phyloP scores from a whole-genome alignment of 2,113 vertebrate species.

The Synchiropus splendidus region DNA sequence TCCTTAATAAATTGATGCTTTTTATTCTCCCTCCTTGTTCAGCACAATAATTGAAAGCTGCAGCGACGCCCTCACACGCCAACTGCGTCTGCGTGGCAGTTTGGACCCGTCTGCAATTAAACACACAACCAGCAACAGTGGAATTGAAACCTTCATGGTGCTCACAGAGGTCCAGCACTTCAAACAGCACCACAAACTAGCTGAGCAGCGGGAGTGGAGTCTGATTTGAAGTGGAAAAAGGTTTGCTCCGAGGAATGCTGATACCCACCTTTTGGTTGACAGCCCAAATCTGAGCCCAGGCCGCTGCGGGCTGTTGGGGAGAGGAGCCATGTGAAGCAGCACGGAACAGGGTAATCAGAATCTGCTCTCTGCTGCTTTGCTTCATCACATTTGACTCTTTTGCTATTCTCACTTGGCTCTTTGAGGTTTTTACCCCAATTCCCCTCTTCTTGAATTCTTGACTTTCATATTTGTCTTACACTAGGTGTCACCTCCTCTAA shows the following conservation, averaged over 20 bases:
- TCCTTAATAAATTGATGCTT: too few species aligned
- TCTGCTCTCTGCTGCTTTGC: constrained; percentile 7
- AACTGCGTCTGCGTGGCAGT: constrained; percentile 1
- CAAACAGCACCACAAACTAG: constrained; percentile 33
- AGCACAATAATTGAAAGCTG: too few species aligned
- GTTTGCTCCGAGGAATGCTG: constrained; percentile 42
- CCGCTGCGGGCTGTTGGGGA: constrained; percentile 38
- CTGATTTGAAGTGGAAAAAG: constrained; percentile 12
- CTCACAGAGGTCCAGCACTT: constrained; percentile 22
- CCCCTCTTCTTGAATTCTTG: too few species aligned
- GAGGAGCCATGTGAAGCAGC: constrained; percentile 43
- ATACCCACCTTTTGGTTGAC: constrained; percentile 49
- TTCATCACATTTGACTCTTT: constrained; percentile 8
- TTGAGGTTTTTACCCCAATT: neutral
- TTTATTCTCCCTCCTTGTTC: too few species aligned
- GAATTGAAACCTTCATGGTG: constrained; percentile 18
- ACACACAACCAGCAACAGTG: constrained; percentile 8
- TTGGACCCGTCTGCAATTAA: constrained; percentile 23
- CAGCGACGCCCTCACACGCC: too few species aligned
- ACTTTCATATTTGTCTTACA: too few species aligned
- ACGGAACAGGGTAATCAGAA: constrained; percentile 45
- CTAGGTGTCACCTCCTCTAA: too few species aligned
- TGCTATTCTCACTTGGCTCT: constrained; percentile 6
- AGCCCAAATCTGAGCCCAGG: constrained; percentile 36
- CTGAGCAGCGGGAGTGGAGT: constrained; percentile 38